A percentile compares a stretch with the other conserved stretches of the same genome.
Evolutionary conservation across 2,113 vertebrate genomes (phyloP).

Genomic region (Tinamus guttatus): DNA sequence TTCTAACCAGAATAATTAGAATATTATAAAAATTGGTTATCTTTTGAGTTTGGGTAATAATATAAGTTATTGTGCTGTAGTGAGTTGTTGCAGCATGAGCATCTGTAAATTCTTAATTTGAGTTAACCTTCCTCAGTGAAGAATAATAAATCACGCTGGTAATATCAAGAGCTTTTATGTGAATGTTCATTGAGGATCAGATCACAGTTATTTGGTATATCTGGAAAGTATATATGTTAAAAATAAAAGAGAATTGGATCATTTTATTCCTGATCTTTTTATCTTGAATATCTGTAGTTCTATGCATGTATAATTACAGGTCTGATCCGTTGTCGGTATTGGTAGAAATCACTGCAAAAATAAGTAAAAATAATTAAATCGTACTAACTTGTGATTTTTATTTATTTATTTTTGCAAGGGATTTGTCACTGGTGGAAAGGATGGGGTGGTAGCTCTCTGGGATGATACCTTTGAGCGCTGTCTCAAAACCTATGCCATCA

Average conservation of each 20-base stretch:
- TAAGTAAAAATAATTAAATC: background rate
- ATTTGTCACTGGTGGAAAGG: constrained; percentile 97
- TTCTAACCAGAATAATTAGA: background rate
- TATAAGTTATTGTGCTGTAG: background rate
- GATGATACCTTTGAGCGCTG: constrained; percentile 97
- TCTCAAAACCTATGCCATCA: constrained; percentile 98
- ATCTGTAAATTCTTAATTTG: background rate
- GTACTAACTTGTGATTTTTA: background rate
- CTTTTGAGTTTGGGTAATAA: background rate
- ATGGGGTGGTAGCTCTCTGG: constrained; percentile 96
- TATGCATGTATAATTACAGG: background rate
- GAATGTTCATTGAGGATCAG: background rate
- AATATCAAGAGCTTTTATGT: background rate
- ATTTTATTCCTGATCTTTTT: background rate
- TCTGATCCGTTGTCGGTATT: background rate
- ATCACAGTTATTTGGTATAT: background rate
- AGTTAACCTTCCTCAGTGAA: background rate
- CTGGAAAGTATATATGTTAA: background rate
- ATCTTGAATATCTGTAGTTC: background rate
- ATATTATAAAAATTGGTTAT: background rate
- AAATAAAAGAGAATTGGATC: background rate
- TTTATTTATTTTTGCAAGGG: constrained; percentile 77
- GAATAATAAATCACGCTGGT: background rate
- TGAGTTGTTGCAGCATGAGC: background rate
- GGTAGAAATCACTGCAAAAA: background rate